Base-by-base conservation (phyloP, 2,797 vertebrate genomes). In the Mycteria americana region DNA sequence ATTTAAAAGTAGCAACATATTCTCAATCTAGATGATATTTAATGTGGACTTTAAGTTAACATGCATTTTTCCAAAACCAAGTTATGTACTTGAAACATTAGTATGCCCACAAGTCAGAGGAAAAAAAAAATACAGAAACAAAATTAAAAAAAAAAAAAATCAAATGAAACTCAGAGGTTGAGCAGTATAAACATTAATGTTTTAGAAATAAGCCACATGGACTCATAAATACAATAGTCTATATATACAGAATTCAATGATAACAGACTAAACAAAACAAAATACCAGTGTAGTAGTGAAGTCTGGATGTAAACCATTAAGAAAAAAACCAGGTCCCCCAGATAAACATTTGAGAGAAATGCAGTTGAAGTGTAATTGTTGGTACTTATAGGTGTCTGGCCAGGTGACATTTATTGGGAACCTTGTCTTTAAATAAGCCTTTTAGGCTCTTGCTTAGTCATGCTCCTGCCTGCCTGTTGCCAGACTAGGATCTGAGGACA, bases 401-500 rank as follows among this genome's bases (percentile, higher is more conserved):
- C 59, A 74, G 68, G 64, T 51, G n/a, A 33, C 5, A 1, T 30
- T 25, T 57, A 7, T 2, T 19, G 30, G 39, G 48, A 84, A 9
- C 11, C 17, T 15, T 51, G 27, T 12, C 31, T 56, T 74, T 30
- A 48, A 63, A 11, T 6, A 21, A 45, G 16, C 22, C 13, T 21
- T 8, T n/a, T 3, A 33, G n/a, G 30, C 69, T 37, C 35, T 35
- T 9, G 50, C 51, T 54, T 1, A 39, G 73, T 54, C 28, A 1
- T 2, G 35, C 53, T 76, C n/a, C 63, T 3, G 0, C 9, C 8
- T 50, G 60, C 33, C 77, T 13, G 45, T 17, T 13, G 7, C 14
- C 69, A 21, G 43, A 1, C 0, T 1, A 4, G 56, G 24, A 21
- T 6, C 27, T 27, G 14, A 25, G 60, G 59, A 10, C 0, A 41